Conservation (phyloP, 2,797 vertebrate species). For the Champsocephalus esox region DNA sequence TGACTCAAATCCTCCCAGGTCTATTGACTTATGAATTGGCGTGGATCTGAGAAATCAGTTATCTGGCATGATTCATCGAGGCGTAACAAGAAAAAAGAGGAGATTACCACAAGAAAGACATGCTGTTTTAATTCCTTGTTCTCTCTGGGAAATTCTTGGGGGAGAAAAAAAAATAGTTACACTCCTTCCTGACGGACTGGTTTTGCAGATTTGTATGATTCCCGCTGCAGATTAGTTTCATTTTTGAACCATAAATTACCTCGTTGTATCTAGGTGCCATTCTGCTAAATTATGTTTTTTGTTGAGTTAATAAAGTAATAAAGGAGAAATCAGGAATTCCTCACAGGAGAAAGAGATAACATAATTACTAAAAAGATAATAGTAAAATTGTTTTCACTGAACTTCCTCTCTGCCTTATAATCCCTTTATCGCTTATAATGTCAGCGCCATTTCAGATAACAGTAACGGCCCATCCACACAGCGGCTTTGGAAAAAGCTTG, state of each 20-base stretch:
- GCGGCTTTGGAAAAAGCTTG: too few relatives aligned
- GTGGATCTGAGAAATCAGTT: conserved; percentile 10
- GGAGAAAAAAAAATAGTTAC: not conserved
- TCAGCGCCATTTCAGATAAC: not conserved
- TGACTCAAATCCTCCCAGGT: conserved; percentile 2
- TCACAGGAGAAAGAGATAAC: not conserved
- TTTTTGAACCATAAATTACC: not conserved
- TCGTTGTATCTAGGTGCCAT: not conserved
- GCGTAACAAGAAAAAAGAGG: not conserved
- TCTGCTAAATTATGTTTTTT: not conserved
- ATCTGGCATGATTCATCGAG: conserved; percentile 21
- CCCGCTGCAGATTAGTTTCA: not conserved
- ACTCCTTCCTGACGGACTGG: not conserved
- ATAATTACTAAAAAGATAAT: too few relatives aligned
- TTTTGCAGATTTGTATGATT: not conserved
- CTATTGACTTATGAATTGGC: conserved; percentile 18
- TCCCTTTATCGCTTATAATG: not conserved
- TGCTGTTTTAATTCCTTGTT: not conserved
- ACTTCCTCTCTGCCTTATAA: too few relatives aligned
- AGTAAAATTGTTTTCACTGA: not conserved
- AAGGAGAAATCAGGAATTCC: not conserved
- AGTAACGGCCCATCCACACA: too few relatives aligned
- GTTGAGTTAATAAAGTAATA: not conserved
- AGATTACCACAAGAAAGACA: not conserved
- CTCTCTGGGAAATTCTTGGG: not conserved